Evolutionary conservation across 1,140 invertebrate genomes (phyloP).

Genomic region (Samia ricini): DNA sequence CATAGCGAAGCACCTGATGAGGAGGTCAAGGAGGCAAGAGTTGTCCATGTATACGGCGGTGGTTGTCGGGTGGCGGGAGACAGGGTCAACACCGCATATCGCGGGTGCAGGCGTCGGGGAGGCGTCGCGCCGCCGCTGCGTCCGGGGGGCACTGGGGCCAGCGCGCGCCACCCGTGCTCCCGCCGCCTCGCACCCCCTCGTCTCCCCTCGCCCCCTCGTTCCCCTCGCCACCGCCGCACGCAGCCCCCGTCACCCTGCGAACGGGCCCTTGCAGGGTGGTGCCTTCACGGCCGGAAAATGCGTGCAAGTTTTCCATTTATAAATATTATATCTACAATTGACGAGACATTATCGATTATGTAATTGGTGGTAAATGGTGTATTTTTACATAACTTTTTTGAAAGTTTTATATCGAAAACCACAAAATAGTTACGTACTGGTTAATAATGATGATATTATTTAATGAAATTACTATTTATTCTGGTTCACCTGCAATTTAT

Average conservation of each 20-base stretch:
- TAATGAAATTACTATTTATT: no score
- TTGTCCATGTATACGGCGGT: conserved; percentile 76
- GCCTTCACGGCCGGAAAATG: conserved; percentile 50
- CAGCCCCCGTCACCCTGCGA: conserved; percentile 20
- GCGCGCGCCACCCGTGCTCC: conserved; percentile 30
- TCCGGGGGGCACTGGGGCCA: conserved; percentile 60
- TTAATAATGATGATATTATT: no score
- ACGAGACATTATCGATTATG: conserved; percentile 34
- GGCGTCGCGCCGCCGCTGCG: conserved; percentile 62
- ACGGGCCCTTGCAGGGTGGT: conserved; percentile 39
- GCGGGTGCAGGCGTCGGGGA: conserved; percentile 54
- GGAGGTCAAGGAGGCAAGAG: conserved; percentile 77
- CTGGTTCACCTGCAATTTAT: no score
- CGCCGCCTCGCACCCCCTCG: conserved; percentile 28
- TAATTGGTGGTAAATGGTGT: not conserved
- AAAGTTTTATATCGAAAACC: not conserved
- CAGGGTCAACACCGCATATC: conserved; percentile 59
- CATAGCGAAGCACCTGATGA: conserved; percentile 80
- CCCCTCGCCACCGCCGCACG: conserved; percentile 24
- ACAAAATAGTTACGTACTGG: not conserved
- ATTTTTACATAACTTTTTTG: not conserved
- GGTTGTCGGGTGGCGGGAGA: conserved; percentile 62
- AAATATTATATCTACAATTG: conserved; percentile 48
- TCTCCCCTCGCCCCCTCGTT: conserved; percentile 28
- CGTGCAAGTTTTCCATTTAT: conserved; percentile 61